phyloP scores from a whole-genome alignment of 2,888 invertebrate genomes.

The Stramonita haemastoma region DNA sequence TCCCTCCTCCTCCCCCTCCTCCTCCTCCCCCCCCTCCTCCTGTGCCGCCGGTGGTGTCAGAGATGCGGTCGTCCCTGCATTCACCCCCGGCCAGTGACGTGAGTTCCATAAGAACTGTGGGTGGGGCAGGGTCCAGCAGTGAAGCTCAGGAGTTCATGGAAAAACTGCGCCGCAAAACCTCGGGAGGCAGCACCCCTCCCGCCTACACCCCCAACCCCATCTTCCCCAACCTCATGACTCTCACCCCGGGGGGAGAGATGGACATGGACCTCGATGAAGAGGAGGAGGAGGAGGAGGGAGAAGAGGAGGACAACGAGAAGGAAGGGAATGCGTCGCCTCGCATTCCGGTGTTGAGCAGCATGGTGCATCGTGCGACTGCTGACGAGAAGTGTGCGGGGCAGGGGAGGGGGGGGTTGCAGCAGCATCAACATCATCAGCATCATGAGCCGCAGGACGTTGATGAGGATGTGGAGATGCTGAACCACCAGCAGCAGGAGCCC shows the following conservation, averaged over 20 bases:
- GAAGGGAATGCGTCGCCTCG: constrained; percentile 3
- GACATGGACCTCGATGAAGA: constrained; percentile 48
- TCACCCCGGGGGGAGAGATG: constrained; percentile 48
- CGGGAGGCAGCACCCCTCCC: constrained; percentile 48
- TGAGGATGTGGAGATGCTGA: constrained; percentile 6
- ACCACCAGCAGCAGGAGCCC: constrained; percentile 14
- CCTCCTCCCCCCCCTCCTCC: constrained; percentile 37
- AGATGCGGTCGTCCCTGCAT: not conserved
- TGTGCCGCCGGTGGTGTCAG: not conserved
- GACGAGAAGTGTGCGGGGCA: constrained; percentile 24
- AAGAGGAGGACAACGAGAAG: constrained; percentile 37
- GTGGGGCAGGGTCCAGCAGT: constrained; percentile 39
- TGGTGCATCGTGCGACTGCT: constrained; percentile 38
- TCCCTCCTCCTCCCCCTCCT: constrained; percentile 20
- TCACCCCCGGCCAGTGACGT: constrained; percentile 39
- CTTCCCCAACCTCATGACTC: constrained; percentile 57
- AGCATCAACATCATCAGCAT: not conserved
- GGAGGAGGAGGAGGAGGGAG: constrained; percentile 44
- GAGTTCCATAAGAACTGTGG: constrained; percentile 29
- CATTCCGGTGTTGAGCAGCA: constrained; percentile 44
- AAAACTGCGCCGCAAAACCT: constrained; percentile 69
- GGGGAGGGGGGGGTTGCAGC: constrained; percentile 36
- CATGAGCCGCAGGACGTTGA: not conserved
- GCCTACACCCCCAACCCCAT: constrained; percentile 51
- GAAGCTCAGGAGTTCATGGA: constrained; percentile 71